Conservation (phyloP, 2,888 invertebrate species). For the Fissipunctia ypsillon region DNA sequence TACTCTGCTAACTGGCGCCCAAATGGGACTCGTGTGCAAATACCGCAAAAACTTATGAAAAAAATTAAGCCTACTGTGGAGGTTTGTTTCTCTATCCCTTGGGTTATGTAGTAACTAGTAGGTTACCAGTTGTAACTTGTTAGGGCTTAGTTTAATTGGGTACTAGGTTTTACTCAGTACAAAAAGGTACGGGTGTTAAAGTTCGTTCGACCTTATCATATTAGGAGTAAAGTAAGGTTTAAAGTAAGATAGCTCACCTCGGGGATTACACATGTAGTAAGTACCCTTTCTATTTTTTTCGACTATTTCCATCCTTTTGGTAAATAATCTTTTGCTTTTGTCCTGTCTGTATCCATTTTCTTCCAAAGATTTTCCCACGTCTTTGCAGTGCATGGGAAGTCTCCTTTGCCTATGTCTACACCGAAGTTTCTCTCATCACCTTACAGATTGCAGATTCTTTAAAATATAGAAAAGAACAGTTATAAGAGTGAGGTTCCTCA, state of each 20-base stretch:
- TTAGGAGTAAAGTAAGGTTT: neutral
- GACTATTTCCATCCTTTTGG: neutral
- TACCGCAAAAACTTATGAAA: slow-evolving; percentile 38
- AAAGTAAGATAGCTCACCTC: too few species aligned
- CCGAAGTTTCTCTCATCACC: neutral
- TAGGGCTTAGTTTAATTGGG: slow-evolving; percentile 5
- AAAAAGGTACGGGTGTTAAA: neutral
- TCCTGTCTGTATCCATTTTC: neutral
- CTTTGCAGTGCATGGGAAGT: neutral
- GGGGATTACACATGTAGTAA: too few species aligned
- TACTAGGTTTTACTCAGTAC: slow-evolving; percentile 9
- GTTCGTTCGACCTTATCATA: neutral
- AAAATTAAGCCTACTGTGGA: slow-evolving; percentile 17
- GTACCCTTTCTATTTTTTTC: too few species aligned
- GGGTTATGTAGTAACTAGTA: slow-evolving; percentile 10
- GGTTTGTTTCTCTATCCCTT: slow-evolving; percentile 15
- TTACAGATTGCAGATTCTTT: neutral
- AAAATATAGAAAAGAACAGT: neutral
- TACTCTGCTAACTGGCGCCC: slow-evolving; percentile 54
- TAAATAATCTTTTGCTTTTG: neutral
- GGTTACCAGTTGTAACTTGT: slow-evolving; percentile 9
- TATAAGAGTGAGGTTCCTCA: too few species aligned
- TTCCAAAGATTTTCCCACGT: too few species aligned
- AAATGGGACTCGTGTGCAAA: slow-evolving; percentile 33
- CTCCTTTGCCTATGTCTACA: too few species aligned